Percentiles rank a stretch among this genome's conserved stretches.
phyloP scores from a whole-genome alignment of 1,140 invertebrate genomes.

The Galleria mellonella region DNA sequence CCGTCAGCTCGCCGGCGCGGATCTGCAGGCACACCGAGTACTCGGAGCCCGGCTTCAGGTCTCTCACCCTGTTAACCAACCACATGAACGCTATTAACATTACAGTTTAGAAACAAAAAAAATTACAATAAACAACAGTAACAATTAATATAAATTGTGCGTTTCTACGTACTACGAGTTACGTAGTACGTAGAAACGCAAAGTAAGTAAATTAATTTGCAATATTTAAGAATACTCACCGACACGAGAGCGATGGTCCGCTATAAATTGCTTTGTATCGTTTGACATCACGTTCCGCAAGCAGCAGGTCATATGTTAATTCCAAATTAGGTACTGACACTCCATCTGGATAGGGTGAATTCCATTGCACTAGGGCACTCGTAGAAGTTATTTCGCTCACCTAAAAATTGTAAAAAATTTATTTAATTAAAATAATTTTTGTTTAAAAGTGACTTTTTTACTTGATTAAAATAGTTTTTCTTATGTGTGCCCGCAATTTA shows the following conservation, averaged over 20 bases:
- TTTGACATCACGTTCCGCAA: slow-evolving; percentile 80
- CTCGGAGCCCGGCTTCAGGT: slow-evolving; percentile 87
- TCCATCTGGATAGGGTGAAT: slow-evolving; percentile 78
- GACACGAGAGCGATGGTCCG: slow-evolving; percentile 80
- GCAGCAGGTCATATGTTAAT: slow-evolving; percentile 83
- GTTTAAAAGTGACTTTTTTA: too few species aligned
- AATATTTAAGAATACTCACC: slow-evolving; percentile 44
- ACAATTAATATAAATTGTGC: too few species aligned
- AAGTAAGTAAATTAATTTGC: too few species aligned
- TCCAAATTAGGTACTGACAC: slow-evolving; percentile 74
- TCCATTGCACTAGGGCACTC: slow-evolving; percentile 86
- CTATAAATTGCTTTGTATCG: slow-evolving; percentile 88
- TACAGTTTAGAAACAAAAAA: too few species aligned
- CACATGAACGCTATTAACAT: too few species aligned
- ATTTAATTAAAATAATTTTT: slow-evolving; percentile 6
- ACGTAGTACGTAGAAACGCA: too few species aligned
- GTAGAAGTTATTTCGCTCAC: slow-evolving; percentile 85
- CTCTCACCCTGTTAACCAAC: slow-evolving; percentile 80
- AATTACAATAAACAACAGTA: too few species aligned
- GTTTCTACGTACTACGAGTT: too few species aligned
- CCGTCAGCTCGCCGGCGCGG: slow-evolving; percentile 68
- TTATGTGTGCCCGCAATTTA: too few species aligned
- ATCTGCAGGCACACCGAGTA: slow-evolving; percentile 84
- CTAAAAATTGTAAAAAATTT: slow-evolving; percentile 54
- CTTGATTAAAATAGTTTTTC: too few species aligned